These are phyloP conservation scores for Brachypalpus laphriformis DNA, from an alignment of 2,888 invertebrate species.

Conservation along the genomic window DNA sequence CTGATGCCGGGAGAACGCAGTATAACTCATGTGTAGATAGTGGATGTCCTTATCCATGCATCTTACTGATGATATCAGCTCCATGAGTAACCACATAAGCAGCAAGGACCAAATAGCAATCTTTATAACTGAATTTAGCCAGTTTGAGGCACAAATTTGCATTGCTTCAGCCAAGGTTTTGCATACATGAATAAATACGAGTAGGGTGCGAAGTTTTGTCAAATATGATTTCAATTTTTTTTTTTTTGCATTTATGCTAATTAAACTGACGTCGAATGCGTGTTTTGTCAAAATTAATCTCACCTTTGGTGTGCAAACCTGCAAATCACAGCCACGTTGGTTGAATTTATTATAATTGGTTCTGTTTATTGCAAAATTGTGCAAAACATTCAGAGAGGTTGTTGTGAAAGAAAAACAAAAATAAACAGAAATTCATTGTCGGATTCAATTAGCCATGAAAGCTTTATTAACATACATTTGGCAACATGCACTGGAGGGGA, in stretches of 20 bases:
- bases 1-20: not conserved
- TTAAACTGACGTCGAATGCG: not conserved
- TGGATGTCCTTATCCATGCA: not conserved
- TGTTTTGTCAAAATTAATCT: constrained; percentile 50
- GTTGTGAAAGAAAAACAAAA: not conserved
- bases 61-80: constrained; percentile 24
- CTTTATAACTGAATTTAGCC: too few relatives aligned
- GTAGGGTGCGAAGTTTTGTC: not conserved
- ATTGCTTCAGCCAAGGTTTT: not conserved
- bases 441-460: constrained; percentile 50
- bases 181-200: too few relatives aligned
- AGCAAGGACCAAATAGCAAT: not conserved
- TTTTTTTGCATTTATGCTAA: not conserved
- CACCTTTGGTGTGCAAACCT: not conserved
- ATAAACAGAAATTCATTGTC: constrained; percentile 5
- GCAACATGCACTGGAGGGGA: constrained; percentile 6
- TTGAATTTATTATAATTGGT: constrained; percentile 41
- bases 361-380: constrained; percentile 21
- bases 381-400: constrained; percentile 14
- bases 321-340: not conserved
- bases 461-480: constrained; percentile 25
- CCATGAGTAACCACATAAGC: constrained; percentile 5
- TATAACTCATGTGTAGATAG: not conserved
- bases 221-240: not conserved
- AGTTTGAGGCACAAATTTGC: not conserved